These are phyloP conservation scores for Phrynocephalus guinanensis DNA, from an alignment of 2,797 vertebrate species.

Conservation along the genomic window DNA sequence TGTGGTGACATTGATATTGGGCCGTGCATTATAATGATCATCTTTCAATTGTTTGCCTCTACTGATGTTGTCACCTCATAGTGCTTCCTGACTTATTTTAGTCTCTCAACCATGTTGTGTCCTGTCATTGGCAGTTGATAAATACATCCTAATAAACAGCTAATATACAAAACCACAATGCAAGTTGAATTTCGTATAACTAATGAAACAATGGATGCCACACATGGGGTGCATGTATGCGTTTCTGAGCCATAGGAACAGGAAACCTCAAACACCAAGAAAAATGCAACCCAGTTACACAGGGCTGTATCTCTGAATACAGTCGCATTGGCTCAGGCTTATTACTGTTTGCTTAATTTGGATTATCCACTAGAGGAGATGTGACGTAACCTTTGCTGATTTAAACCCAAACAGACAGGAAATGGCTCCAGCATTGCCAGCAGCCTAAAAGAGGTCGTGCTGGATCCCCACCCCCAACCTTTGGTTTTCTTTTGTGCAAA, in stretches of 20 bases:
- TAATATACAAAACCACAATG: neutral
- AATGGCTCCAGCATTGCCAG: constrained; percentile 15
- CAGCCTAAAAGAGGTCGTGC: constrained; percentile 42
- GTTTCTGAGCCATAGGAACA: neutral
- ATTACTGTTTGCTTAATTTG: constrained; percentile 45
- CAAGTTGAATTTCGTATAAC: neutral
- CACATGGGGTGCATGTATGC: neutral
- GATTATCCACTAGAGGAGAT: constrained; percentile 13
- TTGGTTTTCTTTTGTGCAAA: neutral
- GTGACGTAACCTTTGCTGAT: neutral
- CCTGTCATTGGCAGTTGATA: neutral
- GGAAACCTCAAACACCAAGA: neutral
- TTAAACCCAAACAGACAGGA: constrained; percentile 40
- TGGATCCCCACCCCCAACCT: neutral
- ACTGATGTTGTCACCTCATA: too few species aligned
- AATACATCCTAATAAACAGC: neutral
- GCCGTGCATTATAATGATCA: neutral
- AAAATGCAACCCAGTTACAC: too few species aligned
- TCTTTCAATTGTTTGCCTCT: neutral
- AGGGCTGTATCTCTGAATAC: neutral
- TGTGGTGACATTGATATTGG: neutral
- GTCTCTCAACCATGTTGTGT: too few species aligned
- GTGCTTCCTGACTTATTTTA: too few species aligned
- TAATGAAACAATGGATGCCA: neutral
- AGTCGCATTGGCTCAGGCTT: constrained; percentile 32